Evolutionary conservation across 2,888 invertebrate species (phyloP), one percentile per base, ranked within the genome.

Genomic region (Endomychus coccineus): DNA sequence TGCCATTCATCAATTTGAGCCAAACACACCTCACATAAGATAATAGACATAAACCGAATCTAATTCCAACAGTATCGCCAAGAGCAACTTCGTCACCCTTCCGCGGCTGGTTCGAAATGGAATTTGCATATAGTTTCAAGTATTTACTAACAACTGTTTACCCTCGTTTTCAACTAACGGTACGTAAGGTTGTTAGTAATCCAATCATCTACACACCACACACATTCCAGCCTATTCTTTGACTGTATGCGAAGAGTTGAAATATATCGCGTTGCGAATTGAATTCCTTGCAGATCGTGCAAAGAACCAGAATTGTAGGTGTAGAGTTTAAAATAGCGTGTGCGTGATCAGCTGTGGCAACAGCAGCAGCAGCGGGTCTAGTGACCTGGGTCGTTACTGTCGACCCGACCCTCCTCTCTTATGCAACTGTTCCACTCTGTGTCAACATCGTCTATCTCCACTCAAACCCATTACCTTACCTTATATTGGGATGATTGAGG

Each of bases 381-480:
- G 50, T 58, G 59, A 60, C 59, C 60, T 48, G 50, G 50, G 53
- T 51, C 49, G 58, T 59, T 58, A 58, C 49, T 30, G 49, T 32
- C 55, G 56, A 55, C 58, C 58, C 48, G 39, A 46, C 53, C 56
- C 54, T 56, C 56, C 49, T 51, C 51, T 45, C 51, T 59, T 59
- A 58, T 56, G 58, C 54, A 59, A 60, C 58, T 23, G 45, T 50
- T 49, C 45, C 47, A 48, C 51, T 46, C 48, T 51, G 48, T 55
- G 57, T 58, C 59, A 56, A 59, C 58, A 56, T 52, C 40, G 37
- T n/a, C n/a, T n/a, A n/a, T n/a, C n/a, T n/a, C n/a, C n/a, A n/a
- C n/a, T n/a, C n/a, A n/a, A 34, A 44, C 46, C 35, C 28, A 34
- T 19, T n/a, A 19, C 21, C n/a, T n/a, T n/a, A n/a, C n/a, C n/a